phyloP scores from a whole-genome alignment of 2,113 vertebrate genomes.

The Myrmecobius fasciatus region DNA sequence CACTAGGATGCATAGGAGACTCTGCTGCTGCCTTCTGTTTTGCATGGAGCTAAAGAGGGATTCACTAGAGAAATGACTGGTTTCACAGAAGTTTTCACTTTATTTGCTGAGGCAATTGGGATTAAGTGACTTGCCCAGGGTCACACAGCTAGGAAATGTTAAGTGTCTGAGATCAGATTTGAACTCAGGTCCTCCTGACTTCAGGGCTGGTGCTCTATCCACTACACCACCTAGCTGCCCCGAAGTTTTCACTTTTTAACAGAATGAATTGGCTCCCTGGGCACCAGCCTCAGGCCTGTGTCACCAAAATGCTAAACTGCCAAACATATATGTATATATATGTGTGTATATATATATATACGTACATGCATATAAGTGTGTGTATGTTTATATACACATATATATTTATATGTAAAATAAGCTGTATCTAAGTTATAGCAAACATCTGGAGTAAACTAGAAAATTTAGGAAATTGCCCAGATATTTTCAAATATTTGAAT shows the following conservation, averaged over 20 bases:
- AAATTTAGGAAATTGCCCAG: not conserved
- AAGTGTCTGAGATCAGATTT: no score
- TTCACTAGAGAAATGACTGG: accelerated
- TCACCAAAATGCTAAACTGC: not conserved
- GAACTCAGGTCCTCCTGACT: no score
- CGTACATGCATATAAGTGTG: no score
- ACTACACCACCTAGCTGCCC: no score
- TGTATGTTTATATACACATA: no score
- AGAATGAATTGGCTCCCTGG: not conserved
- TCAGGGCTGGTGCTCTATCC: no score
- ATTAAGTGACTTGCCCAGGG: no score
- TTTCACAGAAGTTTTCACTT: not conserved
- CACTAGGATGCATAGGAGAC: not conserved
- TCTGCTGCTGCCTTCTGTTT: not conserved
- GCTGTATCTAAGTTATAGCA: not conserved
- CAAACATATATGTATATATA: not conserved
- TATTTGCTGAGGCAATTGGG: no score
- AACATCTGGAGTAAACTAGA: not conserved
- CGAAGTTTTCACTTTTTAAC: not conserved
- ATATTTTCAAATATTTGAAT: not conserved
- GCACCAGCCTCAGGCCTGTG: not conserved
- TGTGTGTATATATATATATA: no score
- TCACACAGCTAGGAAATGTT: no score
- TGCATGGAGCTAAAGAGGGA: accelerated
- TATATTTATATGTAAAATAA: no score